Evolutionary conservation across 2,113 vertebrate species (phyloP).

Genomic region (Dicaeum eximium): DNA sequence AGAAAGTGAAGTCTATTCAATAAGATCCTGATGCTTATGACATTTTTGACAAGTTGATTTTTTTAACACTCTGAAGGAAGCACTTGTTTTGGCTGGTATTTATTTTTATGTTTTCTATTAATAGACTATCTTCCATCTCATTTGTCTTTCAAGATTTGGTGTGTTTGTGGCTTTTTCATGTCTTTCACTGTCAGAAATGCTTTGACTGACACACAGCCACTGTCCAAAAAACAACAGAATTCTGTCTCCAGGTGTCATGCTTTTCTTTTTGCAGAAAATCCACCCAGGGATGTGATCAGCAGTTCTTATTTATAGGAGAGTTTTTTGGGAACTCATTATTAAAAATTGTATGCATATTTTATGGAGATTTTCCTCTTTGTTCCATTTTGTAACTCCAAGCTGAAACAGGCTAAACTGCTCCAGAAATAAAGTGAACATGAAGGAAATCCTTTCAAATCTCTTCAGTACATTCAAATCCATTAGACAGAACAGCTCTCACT

Average conservation of each 20-base stretch:
- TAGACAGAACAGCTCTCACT: slow-evolving; percentile 8
- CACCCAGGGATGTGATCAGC: background rate
- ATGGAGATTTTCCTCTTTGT: slow-evolving; percentile 20
- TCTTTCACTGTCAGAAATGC: background rate
- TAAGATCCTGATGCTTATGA: background rate
- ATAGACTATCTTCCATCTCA: background rate
- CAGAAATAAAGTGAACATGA: slow-evolving; percentile 52
- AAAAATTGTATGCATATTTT: background rate
- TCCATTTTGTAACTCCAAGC: slow-evolving; percentile 16
- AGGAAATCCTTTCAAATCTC: slow-evolving; percentile 40
- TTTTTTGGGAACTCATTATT: background rate
- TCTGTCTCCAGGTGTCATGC: background rate
- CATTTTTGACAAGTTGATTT: slow-evolving; percentile 31
- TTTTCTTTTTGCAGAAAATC: background rate
- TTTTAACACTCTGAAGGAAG: background rate
- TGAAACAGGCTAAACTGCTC: slow-evolving; percentile 17
- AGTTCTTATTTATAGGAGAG: background rate
- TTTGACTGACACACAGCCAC: slow-evolving; percentile 12
- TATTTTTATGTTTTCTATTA: slow-evolving; percentile 47
- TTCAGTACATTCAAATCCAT: slow-evolving; percentile 28
- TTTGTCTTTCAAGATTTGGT: background rate
- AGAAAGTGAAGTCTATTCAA: background rate
- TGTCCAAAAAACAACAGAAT: background rate
- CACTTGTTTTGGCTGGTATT: slow-evolving; percentile 4
- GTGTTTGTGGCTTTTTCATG: background rate